These are phyloP conservation scores for Himalopsyche anomala DNA, from an alignment of 2,888 invertebrate genomes.

Conservation along the genomic window DNA sequence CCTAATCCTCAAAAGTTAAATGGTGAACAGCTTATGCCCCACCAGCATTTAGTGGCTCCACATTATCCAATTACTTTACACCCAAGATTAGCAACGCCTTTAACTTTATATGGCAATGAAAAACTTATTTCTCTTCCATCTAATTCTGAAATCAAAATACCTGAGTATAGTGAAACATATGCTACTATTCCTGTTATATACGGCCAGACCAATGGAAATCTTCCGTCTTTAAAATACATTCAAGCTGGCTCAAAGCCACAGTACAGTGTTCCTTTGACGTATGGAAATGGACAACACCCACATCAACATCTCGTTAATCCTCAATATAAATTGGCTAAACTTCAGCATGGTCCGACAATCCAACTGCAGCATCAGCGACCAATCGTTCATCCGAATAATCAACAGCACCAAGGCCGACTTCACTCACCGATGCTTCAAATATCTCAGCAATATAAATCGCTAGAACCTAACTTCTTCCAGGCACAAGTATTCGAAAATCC, in stretches of 20 bases:
- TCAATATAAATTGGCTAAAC: constrained; percentile 44
- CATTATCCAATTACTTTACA: constrained; percentile 50
- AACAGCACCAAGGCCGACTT: constrained; percentile 16
- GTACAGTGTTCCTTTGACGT: constrained; percentile 20
- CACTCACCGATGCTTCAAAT: constrained; percentile 56
- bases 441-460: constrained; percentile 66
- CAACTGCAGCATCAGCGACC: constrained; percentile 41
- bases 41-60: constrained; percentile 37
- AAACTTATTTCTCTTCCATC: constrained; percentile 49
- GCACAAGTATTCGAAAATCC: constrained; percentile 74
- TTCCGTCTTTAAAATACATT: constrained; percentile 53
- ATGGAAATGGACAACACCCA: constrained; percentile 45
- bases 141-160: constrained; percentile 41
- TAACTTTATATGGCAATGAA: constrained; percentile 53
- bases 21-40: background rate
- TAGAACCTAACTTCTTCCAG: constrained; percentile 73
- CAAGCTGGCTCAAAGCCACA: constrained; percentile 50
- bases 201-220: constrained; percentile 50
- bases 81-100: constrained; percentile 45
- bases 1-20: background rate
- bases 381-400: constrained; percentile 39
- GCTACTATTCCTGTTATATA: constrained; percentile 56
- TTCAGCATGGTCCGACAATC: background rate
- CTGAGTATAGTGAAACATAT: constrained; percentile 48
- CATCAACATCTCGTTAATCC: constrained; percentile 43